phyloP scores from a whole-genome alignment of 2,113 vertebrate species.

The Camarhynchus parvulus region DNA sequence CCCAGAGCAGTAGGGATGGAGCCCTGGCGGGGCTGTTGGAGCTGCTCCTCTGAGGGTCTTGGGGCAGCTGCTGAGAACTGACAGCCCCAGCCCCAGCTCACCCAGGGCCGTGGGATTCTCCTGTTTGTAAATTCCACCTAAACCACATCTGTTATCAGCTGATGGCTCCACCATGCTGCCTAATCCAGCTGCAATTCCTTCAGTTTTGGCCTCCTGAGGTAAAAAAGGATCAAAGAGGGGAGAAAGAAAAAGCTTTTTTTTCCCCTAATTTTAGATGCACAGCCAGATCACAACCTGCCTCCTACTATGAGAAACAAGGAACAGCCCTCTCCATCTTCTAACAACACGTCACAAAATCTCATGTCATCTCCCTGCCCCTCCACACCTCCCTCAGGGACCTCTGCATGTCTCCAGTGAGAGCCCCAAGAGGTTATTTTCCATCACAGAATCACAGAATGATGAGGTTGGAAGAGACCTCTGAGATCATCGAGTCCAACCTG shows the following conservation, averaged over 20 bases:
- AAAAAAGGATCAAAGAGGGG: not conserved
- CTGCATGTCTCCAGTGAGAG: not conserved
- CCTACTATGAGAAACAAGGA: not conserved
- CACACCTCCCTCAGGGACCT: not conserved
- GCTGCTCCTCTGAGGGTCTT: not conserved
- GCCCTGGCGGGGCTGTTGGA: no score
- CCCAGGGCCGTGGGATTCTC: rapidly evolving
- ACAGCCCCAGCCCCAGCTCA: rapidly evolving
- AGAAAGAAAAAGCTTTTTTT: not conserved
- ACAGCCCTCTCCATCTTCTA: not conserved
- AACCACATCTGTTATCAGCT: not conserved
- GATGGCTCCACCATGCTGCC: rapidly evolving
- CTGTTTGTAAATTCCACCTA: rapidly evolving
- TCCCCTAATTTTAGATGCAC: not conserved
- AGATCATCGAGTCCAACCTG: no score
- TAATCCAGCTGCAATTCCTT: no score
- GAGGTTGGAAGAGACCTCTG: no score
- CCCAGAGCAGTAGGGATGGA: not conserved
- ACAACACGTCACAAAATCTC: not conserved
- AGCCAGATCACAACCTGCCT: not conserved
- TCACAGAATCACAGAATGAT: no score
- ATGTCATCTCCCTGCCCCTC: no score
- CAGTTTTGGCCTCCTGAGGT: not conserved
- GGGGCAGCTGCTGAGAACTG: not conserved
- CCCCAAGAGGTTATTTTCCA: not conserved